Base-by-base conservation (phyloP, 1,140 invertebrate genomes). In the Cotesia glomerata region DNA sequence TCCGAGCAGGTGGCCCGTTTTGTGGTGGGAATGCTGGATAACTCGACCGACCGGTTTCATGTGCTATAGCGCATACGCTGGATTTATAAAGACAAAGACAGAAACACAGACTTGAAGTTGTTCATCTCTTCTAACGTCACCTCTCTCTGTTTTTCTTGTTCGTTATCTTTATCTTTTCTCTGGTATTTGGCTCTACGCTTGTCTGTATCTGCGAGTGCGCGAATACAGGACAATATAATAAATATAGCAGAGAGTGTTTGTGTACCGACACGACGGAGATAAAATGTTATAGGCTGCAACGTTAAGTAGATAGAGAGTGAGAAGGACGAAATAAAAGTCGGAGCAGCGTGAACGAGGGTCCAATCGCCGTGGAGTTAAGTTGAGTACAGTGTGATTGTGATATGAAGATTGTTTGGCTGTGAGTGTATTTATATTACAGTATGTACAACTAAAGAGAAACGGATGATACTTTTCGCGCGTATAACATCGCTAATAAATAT, bases 41-140 rank as follows among this genome's bases (percentile, higher is more conserved):
- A 86, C 82, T 81, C 79, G 80, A 84, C 82, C 77, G 82, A 86
- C 85, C 84, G 85, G 85, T 86, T 86, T 86, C 39, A 45, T 45
- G 81, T 77, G 26, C 26, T 26, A 26, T 26, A 26, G 26, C 26
- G 26, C 26, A 26, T 26, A 78, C 77, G 79, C 71, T 74, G 73
- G 76, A 80, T 76, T 75, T 16, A 36, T 5, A n/a, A 39, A 32
- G 39, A 45, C 36, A 39, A 5, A 45, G 39, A 11, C 7, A 45
- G 39, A 11, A 26, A 26, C 3, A 26, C 26, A 45, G 39, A 45
- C 39, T 45, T 45, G 39, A 11, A 11, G 7, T 11, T 45, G 8
- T 45, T 45, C 39, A 45, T 45, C 39, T 45, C 39, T 11, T 45
- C 11, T 45, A 45, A 9, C 39, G 39, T 45, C 5, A 7, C 11